Evolutionary conservation across 2,113 vertebrate genomes (phyloP).

Genomic region (Pantherophis guttatus): DNA sequence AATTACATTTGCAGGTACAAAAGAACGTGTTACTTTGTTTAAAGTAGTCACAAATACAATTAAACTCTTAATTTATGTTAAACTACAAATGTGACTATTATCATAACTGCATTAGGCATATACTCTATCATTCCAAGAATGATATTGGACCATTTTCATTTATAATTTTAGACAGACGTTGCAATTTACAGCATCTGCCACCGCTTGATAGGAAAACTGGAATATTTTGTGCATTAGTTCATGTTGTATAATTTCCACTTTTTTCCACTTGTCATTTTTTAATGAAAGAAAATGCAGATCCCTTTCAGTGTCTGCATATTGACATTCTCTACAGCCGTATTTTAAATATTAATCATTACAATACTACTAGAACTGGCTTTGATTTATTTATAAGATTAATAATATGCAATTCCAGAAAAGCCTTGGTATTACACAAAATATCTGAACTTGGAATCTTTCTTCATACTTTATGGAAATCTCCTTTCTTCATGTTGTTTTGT

Average conservation of each 20-base stretch:
- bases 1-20: slow-evolving; percentile 97
- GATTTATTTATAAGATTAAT: slow-evolving; percentile 63
- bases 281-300: slow-evolving; percentile 59
- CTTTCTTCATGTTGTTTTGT: neutral
- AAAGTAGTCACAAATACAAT: slow-evolving; percentile 99
- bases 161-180: slow-evolving; percentile 92
- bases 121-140: slow-evolving; percentile 93
- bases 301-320: slow-evolving; percentile 44
- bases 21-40: slow-evolving; percentile 97
- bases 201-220: slow-evolving; percentile 90
- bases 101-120: slow-evolving; percentile 94
- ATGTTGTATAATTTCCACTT: slow-evolving; percentile 78
- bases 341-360: slow-evolving; percentile 57
- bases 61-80: slow-evolving; percentile 97
- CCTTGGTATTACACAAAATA: slow-evolving; percentile 5
- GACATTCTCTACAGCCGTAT: slow-evolving; percentile 38
- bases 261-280: slow-evolving; percentile 10
- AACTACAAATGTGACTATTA: slow-evolving; percentile 97
- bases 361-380: slow-evolving; percentile 50
- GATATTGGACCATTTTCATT: slow-evolving; percentile 94
- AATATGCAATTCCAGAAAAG: slow-evolving; percentile 46
- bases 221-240: slow-evolving; percentile 83
- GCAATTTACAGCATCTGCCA: slow-evolving; percentile 86
- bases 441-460: neutral
- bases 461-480: neutral